Base-by-base conservation (phyloP, 2,888 invertebrate genomes). In the Clusia tigrina region DNA sequence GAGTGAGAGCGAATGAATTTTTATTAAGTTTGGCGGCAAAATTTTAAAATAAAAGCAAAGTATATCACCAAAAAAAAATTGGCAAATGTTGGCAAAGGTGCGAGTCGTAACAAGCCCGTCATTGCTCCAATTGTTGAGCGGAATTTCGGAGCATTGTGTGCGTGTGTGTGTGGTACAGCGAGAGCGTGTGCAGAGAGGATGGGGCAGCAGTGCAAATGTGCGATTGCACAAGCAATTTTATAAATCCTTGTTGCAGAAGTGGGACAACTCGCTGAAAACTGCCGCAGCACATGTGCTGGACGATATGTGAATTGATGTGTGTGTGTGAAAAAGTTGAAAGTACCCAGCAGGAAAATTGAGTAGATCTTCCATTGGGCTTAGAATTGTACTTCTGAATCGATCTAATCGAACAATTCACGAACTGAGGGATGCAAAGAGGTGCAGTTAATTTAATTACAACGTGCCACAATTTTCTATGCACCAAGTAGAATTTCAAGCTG, bases 11-110 rank as follows among this genome's bases (percentile, higher is more conserved):
- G 52, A 55, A 52, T 51, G 55, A 56, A 55, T 62, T 58, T 62
- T 62, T 62, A 62, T 62, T 58, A 48, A 58, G 54, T 62, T 62
- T 62, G 54, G 22, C 54, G 54, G 46, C 46, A 54, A 58, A 58
- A 42, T 58, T 54, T 24, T n/a, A n/a, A n/a, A n/a, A n/a, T n/a
- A n/a, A n/a, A n/a, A n/a, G n/a, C n/a, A n/a, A n/a, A n/a, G n/a
- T n/a, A n/a, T n/a, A n/a, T n/a, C n/a, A n/a, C 17, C 42, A 56
- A 48, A 48, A 48, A 48, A 48, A 48, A 48, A 42, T 12, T 15
- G n/a, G n/a, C 9, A 42, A 42, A 42, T 42, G 9, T 42, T 6
- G 42, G 42, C 12, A 58, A n/a, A 58, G 62, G 57, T 56, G 56
- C 12, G 52, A 60, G 42, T 23, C 48, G n/a, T n/a, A 26, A 46